Base-by-base conservation (phyloP, 2,797 vertebrate genomes). In the Pipistrellus pipistrellus region DNA sequence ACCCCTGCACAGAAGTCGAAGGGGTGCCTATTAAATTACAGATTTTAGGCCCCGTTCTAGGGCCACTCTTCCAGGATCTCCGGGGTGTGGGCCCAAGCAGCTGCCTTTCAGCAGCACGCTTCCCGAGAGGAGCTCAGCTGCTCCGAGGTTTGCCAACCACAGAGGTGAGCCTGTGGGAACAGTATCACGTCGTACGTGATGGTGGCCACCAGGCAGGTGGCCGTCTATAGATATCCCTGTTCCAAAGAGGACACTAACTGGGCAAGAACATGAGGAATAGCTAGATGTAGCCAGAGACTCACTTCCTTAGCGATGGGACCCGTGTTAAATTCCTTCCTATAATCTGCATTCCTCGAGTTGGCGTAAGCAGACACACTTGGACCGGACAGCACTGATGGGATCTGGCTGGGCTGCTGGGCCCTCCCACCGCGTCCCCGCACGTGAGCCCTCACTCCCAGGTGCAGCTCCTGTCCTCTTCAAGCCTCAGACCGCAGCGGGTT, bases 11-110 rank as follows among this genome's bases (percentile, higher is more conserved):
- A 41, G 66, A 92, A 72, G 51, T 73, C 14, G 9, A 46, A 44
- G 32, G 53, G 17, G 10, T 71, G 14, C 75, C 87, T 88, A 78
- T 85, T 93, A 88, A 93, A 78, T n/a, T 64, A 23, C 17, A 44
- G 64, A 38, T 57, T 89, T 12, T 84, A 57, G 44, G 38, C n/a
- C 6, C 20, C 23, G 8, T 10, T 82, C 21, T 41, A 35, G 66
- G 62, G 6, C 25, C 8, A 15, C 20, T 85, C 9, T 87, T 64
- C 94, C 66, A 38, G 41, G 71, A 81, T 90, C 35, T 96, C 30
- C n/a, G 59, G 57, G 18, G 64, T 59, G 32, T 35, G 11, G 35
- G 38, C n/a, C 23, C 44, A 46, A 21, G 55, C 81, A 73, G 13
- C 44, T 21, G 35, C 18, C 87, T 48, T 88, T 20, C 9, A 25